Evolutionary conservation across 92 coral and sea anemone genomes (phyloP), one percentile per base, ranked within the genome.

Genomic region (Anthopleura xanthogrammica): DNA sequence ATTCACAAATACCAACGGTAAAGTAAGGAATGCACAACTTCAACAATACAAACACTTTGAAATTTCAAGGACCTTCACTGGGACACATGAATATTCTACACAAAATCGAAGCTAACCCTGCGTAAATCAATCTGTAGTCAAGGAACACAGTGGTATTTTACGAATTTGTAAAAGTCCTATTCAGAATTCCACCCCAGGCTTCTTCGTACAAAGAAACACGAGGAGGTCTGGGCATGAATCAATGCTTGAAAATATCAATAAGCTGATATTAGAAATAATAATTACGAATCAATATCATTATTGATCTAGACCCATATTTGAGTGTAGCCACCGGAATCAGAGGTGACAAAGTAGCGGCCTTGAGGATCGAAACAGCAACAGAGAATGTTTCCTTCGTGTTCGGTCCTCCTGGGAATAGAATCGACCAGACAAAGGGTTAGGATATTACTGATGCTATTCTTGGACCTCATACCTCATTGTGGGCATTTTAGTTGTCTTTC

Each of bases 281-380:
- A 52, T 50, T 20, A 52, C n/a, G 5, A 20, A 41, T 54, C 80
- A 77, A 66, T 29, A 29, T 29, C 36, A 29, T 29, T 29, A 29
- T 66, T 79, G 71, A 40, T 56, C 78, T 72, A 85, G 64, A 78
- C 87, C 94, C 94, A 91, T 65, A 91, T 72, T 50, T 56, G 56
- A 0, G 79, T 79, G 41, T 52, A 13, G n/a, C 94, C 94, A 57
- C 11, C 7, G 16, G 82, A 85, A 75, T 93, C 97, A 41, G 90
- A 89, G 4, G 90, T 86, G 54, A 91, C 83, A 70, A 93, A 93
- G 68, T 87, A 76, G 65, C 82, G 89, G 62, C 94, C 91, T 19
- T 83, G 79, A 42, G 92, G 89, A 41, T 92, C 87, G 80, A 93
- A 93, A 41, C 97, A 93, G 80, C 97, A 91, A 36, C 89, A 43